These are phyloP conservation scores for Brachionus rubens DNA, from an alignment of 1,140 invertebrate genomes.

Conservation along the genomic window DNA sequence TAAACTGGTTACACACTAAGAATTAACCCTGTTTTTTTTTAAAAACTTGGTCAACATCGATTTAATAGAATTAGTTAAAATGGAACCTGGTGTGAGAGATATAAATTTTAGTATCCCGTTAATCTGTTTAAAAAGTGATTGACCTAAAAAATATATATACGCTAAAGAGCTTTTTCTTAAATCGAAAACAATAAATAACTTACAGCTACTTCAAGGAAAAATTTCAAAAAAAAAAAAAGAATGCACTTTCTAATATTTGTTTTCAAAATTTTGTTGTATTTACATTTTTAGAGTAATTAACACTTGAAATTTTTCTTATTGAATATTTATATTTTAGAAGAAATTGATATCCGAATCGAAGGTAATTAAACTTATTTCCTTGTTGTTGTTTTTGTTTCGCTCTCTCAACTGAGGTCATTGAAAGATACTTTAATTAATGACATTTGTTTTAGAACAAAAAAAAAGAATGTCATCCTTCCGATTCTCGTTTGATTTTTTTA, in stretches of 20 bases:
- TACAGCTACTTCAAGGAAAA: slow-evolving; percentile 32
- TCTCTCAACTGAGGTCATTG: no score
- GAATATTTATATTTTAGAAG: not conserved
- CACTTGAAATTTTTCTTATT: slow-evolving; percentile 26
- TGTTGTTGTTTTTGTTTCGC: no score
- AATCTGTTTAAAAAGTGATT: slow-evolving; percentile 40
- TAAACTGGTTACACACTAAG: slow-evolving; percentile 18
- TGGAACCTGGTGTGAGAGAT: slow-evolving; percentile 2
- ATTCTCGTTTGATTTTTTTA: no score
- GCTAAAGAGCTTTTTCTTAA: slow-evolving; percentile 5
- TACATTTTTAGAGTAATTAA: slow-evolving; percentile 33
- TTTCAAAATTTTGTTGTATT: not conserved
- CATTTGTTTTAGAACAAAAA: no score
- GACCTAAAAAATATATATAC: slow-evolving; percentile 23
- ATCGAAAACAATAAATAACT: not conserved
- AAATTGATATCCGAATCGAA: slow-evolving; percentile 30
- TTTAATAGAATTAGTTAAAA: slow-evolving; percentile 1
- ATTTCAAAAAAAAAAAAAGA: not conserved
- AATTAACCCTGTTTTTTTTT: slow-evolving; percentile 32
- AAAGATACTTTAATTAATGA: no score
- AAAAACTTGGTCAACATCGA: slow-evolving; percentile 17
- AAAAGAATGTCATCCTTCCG: no score
- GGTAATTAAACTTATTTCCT: not conserved
- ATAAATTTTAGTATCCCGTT: slow-evolving; percentile 34
- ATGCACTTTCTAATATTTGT: slow-evolving; percentile 27